These are phyloP conservation scores for Cosmia pyralina DNA, from an alignment of 2,888 invertebrate genomes.

Conservation along the genomic window DNA sequence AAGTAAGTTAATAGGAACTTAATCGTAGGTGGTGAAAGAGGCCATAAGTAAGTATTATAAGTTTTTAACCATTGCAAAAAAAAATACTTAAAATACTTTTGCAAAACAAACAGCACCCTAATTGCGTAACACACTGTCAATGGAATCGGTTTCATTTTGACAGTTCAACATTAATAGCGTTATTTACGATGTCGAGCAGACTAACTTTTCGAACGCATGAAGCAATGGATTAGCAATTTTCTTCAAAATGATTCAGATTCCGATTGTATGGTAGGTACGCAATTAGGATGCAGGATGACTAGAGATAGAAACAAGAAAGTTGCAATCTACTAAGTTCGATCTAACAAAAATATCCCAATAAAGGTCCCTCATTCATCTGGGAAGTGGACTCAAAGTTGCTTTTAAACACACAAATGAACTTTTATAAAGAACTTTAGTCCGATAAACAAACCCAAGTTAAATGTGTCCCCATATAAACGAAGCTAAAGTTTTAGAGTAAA, in stretches of 20 bases:
- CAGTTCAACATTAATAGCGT: no score
- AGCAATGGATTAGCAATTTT: no score
- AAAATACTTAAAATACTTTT: neutral
- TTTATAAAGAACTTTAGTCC: constrained; percentile 57
- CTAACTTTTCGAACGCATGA: no score
- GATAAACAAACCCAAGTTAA: constrained; percentile 61
- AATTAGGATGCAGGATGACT: neutral
- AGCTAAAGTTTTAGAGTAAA: constrained; percentile 58
- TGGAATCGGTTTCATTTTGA: no score
- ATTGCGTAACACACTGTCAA: no score
- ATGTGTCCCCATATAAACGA: constrained; percentile 50
- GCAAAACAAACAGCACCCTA: neutral
- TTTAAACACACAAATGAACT: constrained; percentile 58
- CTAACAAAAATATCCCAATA: constrained; percentile 33
- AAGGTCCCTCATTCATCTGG: constrained; percentile 24
- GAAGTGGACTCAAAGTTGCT: constrained; percentile 40
- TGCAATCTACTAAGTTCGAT: constrained; percentile 21
- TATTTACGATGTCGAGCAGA: no score
- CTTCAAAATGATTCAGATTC: no score
- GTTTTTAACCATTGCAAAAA: no score
- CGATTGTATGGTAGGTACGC: no score
- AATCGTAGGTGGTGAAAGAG: no score
- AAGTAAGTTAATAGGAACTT: no score
- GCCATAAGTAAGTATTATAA: no score
- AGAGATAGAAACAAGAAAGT: neutral